Evolutionary conservation across 2,113 vertebrate species (phyloP).

Genomic region (Strix uralensis): DNA sequence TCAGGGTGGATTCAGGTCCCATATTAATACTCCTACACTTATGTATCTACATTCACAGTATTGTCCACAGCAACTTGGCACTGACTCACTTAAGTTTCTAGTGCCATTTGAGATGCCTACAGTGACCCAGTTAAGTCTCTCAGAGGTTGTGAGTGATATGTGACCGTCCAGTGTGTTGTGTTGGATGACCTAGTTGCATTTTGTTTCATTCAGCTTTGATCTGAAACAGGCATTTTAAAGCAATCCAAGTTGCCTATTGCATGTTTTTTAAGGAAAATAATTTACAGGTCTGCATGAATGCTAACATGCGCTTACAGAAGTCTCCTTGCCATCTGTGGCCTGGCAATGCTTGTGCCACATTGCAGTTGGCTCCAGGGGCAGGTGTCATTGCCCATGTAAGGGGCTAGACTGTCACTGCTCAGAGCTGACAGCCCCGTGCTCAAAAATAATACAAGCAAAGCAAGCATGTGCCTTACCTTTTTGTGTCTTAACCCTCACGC

Average conservation of each 20-base stretch:
- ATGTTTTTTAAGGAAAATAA: background rate
- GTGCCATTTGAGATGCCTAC: background rate
- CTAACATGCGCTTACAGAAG: background rate
- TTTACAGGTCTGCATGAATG: background rate
- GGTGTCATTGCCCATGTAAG: accelerated
- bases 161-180: accelerated
- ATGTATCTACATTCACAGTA: background rate
- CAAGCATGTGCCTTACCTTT: background rate
- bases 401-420: background rate
- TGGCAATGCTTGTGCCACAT: background rate
- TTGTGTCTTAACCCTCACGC: background rate
- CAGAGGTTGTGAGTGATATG: background rate
- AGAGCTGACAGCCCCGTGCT: background rate
- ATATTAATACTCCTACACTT: background rate
- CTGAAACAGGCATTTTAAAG: background rate
- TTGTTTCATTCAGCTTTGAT: background rate
- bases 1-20: background rate
- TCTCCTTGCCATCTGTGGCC: background rate
- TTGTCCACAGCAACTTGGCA: background rate
- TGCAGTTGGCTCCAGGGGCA: accelerated
- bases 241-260: background rate
- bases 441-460: background rate
- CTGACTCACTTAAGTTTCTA: background rate
- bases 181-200: background rate
- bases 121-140: background rate